A percentile compares a stretch with the other conserved stretches of the same genome.
Conservation (phyloP, 2,797 vertebrate species). For the Alectoris magna region DNA sequence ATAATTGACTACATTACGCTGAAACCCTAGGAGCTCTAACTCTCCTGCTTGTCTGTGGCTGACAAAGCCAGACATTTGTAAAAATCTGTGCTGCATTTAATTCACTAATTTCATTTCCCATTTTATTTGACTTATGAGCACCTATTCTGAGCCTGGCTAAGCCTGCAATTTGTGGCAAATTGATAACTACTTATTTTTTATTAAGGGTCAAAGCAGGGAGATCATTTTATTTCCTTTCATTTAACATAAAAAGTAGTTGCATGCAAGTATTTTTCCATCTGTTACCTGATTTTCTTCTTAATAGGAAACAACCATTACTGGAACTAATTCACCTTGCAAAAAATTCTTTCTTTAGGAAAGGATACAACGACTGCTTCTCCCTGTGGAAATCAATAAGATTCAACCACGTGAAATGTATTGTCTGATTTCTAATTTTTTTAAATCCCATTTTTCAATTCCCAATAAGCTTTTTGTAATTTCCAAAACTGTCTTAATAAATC, state of each 20-base stretch:
- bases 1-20: neutral
- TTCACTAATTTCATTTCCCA: neutral
- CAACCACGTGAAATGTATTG: neutral
- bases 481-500: neutral
- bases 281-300: slow-evolving; percentile 2
- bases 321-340: neutral
- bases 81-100: neutral
- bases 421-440: neutral
- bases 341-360: neutral
- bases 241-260: neutral
- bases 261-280: slow-evolving; percentile 24
- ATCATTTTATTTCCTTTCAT: slow-evolving; percentile 21
- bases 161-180: neutral
- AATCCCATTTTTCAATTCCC: neutral
- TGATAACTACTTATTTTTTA: neutral
- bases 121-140: neutral
- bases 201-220: neutral
- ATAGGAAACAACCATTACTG: neutral
- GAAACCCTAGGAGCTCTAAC: neutral
- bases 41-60: neutral
- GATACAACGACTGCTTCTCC: neutral
- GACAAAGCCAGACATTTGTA: neutral
- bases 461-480: neutral
- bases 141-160: neutral
- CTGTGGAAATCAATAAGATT: neutral